phyloP scores from a whole-genome alignment of 2,888 invertebrate genomes.

The Eupithecia dodoneata region DNA sequence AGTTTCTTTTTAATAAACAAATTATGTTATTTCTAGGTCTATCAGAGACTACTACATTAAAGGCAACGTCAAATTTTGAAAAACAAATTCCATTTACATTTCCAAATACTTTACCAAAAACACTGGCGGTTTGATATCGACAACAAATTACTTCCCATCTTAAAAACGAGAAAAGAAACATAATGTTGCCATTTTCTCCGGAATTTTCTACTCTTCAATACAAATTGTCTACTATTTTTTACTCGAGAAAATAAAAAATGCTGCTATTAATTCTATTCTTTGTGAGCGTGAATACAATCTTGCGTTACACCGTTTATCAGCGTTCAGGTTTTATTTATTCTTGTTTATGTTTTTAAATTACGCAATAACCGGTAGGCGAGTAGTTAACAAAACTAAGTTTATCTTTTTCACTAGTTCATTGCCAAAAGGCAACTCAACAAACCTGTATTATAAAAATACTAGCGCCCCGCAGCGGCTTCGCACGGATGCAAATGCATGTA shows the following conservation, averaged over 20 bases:
- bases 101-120: background rate
- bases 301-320: background rate
- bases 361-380: background rate
- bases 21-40: too few relatives aligned
- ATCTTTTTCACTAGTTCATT: background rate
- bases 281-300: conserved; percentile 28
- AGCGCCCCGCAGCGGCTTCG: too few relatives aligned
- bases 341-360: background rate
- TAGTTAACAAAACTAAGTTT: background rate
- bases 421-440: too few relatives aligned
- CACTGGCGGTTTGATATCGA: background rate
- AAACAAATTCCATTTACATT: too few relatives aligned
- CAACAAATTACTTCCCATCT: conserved; percentile 10
- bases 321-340: background rate
- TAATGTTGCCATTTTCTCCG: background rate
- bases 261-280: conserved; percentile 26
- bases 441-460: too few relatives aligned
- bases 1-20: too few relatives aligned
- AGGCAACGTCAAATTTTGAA: too few relatives aligned
- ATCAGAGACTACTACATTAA: too few relatives aligned
- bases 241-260: conserved; percentile 21
- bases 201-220: conserved; percentile 20
- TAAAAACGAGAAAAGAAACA: background rate
- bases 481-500: too few relatives aligned
- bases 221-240: conserved; percentile 29